phyloP scores from a whole-genome alignment of 2,888 invertebrate species.

The Pammene aurita region DNA sequence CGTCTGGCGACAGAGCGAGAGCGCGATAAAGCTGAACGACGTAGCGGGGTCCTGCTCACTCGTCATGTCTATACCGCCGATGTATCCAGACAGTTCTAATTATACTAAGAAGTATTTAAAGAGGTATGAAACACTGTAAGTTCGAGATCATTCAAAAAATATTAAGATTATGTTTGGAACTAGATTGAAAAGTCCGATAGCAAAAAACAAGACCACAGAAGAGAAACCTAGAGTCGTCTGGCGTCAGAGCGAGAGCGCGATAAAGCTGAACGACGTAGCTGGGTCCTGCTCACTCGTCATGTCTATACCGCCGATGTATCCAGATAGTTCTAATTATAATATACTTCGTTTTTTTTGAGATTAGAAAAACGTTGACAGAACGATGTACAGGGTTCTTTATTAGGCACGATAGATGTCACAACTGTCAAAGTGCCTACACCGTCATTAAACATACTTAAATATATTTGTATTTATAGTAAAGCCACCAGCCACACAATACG shows the following conservation, averaged over 20 bases:
- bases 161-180: no score
- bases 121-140: constrained; percentile 45
- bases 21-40: constrained; percentile 59
- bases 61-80: constrained; percentile 56
- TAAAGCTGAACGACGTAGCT: constrained; percentile 64
- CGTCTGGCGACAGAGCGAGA: constrained; percentile 52
- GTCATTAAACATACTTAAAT: no score
- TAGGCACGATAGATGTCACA: no score
- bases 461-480: no score
- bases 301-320: constrained; percentile 54
- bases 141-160: no score
- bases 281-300: constrained; percentile 62
- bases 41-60: constrained; percentile 63
- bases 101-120: constrained; percentile 59
- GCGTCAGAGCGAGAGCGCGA: constrained; percentile 47
- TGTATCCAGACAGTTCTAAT: constrained; percentile 50
- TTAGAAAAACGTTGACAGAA: no score
- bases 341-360: no score
- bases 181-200: no score
- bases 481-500: no score
- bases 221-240: constrained; percentile 53
- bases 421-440: no score
- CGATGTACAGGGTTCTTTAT: no score
- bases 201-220: constrained; percentile 13
- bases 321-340: constrained; percentile 55